A percentile compares a stretch with the other conserved stretches of the same genome.
These are phyloP conservation scores for Drosophila birchii DNA, from an alignment of 2,888 invertebrate genomes.

Conservation along the genomic window DNA sequence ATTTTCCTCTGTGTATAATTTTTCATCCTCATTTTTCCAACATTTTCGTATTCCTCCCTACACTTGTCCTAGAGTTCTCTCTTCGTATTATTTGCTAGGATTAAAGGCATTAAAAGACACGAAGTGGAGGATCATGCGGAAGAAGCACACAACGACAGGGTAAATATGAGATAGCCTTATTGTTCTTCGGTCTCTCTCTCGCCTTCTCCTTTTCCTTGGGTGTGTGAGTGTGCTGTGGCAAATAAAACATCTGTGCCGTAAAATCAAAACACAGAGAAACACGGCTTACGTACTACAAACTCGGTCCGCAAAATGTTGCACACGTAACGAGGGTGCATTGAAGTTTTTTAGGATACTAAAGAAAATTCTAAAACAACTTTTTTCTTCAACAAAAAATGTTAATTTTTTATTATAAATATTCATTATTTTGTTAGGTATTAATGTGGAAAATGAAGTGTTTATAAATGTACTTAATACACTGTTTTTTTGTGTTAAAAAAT, in stretches of 20 bases:
- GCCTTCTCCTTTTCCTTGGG: constrained; percentile 3
- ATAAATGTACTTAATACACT: background rate
- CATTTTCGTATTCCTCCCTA: constrained; percentile 41
- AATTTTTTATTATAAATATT: background rate
- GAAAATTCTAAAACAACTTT: no score
- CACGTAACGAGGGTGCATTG: constrained; percentile 55
- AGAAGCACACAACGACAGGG: constrained; percentile 36
- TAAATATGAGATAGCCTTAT: constrained; percentile 51
- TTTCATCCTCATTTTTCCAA: constrained; percentile 12
- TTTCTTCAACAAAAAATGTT: background rate
- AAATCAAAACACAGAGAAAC: constrained; percentile 75
- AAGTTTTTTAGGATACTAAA: background rate
- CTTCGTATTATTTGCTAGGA: constrained; percentile 75
- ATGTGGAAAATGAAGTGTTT: background rate
- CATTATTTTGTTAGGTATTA: no score
- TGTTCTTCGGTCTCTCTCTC: background rate
- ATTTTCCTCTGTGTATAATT: constrained; percentile 17
- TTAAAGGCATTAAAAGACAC: constrained; percentile 75
- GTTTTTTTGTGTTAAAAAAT: no score
- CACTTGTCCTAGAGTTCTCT: constrained; percentile 70
- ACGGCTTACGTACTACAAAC: constrained; percentile 34
- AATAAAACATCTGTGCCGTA: constrained; percentile 78
- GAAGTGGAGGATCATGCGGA: constrained; percentile 49
- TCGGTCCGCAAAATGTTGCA: constrained; percentile 49
- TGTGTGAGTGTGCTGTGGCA: constrained; percentile 52